Evolutionary conservation across 2,113 vertebrate species (phyloP).

Genomic region (Ameiurus melas): DNA sequence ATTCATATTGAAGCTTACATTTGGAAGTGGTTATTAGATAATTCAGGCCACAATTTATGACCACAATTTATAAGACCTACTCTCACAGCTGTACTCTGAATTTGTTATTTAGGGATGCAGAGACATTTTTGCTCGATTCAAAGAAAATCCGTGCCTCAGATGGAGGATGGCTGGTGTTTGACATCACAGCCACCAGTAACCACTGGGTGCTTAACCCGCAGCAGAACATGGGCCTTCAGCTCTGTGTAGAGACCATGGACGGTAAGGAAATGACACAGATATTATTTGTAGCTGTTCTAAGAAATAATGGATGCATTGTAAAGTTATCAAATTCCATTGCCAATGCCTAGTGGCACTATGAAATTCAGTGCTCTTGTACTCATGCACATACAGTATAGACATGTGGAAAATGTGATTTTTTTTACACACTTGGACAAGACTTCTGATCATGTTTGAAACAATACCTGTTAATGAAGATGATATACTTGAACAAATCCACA

Average conservation of each 20-base stretch:
- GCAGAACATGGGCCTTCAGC: constrained; percentile 95
- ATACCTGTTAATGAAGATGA: too few relatives aligned
- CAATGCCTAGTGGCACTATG: background rate
- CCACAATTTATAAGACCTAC: constrained; percentile 22
- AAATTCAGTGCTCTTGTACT: background rate
- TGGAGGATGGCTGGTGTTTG: constrained; percentile 96
- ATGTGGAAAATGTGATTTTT: too few relatives aligned
- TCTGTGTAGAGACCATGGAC: constrained; percentile 90
- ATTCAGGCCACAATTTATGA: constrained; percentile 18
- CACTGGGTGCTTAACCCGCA: constrained; percentile 97
- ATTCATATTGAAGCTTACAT: constrained; percentile 40
- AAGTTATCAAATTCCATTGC: background rate
- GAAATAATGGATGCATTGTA: background rate
- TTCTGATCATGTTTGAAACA: too few relatives aligned
- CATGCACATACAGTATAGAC: background rate
- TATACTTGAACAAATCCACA: too few relatives aligned
- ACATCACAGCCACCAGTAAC: constrained; percentile 97
- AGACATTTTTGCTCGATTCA: constrained; percentile 90
- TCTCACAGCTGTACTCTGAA: constrained; percentile 15
- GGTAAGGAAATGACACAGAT: constrained; percentile 73
- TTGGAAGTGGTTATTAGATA: constrained; percentile 25
- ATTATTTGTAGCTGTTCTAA: background rate
- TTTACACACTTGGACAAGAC: too few relatives aligned
- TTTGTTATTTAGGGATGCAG: constrained; percentile 83
- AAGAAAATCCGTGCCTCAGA: constrained; percentile 87